Conservation (phyloP, 2,797 vertebrate genomes). For the Gadopsis marmoratus region DNA sequence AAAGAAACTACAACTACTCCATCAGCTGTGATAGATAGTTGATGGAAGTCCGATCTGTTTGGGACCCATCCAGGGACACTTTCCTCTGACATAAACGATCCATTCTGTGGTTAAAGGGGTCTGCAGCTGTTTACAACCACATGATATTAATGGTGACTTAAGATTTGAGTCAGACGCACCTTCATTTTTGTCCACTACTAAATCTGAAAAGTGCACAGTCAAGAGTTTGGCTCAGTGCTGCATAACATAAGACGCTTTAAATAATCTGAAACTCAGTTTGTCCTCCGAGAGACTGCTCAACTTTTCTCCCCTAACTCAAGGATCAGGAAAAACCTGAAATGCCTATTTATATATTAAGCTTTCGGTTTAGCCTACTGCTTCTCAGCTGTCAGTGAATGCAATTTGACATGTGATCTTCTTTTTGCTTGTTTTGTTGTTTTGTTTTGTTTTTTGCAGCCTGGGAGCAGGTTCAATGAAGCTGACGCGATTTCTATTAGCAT, state of each 20-base stretch:
- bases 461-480: background rate
- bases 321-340: constrained; percentile 26
- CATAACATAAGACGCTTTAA: constrained; percentile 50
- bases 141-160: background rate
- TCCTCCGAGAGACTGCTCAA: constrained; percentile 47
- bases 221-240: constrained; percentile 10
- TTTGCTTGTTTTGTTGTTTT: background rate
- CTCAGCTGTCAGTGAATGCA: background rate
- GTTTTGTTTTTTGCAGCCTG: background rate
- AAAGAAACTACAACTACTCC: background rate
- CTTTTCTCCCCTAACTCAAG: constrained; percentile 11
- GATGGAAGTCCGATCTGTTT: constrained; percentile 1
- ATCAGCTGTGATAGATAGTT: background rate
- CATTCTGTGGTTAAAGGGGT: background rate
- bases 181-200: background rate
- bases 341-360: constrained; percentile 1
- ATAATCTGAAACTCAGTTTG: constrained; percentile 61
- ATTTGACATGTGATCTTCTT: background rate
- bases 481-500: background rate
- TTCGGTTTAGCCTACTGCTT: background rate
- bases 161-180: background rate
- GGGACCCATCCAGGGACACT: background rate
- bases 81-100: background rate
- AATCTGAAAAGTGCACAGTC: constrained; percentile 26
- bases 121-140: background rate